Conservation (phyloP, 2,113 vertebrate genomes). For the Mustelus asterias region DNA sequence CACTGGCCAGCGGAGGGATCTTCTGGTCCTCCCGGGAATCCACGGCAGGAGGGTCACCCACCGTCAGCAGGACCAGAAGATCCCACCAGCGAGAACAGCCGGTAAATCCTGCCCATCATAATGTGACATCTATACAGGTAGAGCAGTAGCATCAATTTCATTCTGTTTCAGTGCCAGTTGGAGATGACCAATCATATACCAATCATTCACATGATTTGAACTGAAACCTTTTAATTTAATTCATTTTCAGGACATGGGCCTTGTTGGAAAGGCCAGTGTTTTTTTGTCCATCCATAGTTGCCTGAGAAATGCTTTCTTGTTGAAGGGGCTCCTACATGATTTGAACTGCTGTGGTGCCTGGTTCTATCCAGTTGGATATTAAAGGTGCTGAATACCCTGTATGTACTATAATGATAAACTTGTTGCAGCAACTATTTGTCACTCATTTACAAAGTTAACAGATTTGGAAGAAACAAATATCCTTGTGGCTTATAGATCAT, state of each 20-base stretch:
- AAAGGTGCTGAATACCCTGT: background rate
- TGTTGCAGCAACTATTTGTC: background rate
- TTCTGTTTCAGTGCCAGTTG: background rate
- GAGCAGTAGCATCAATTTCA: background rate
- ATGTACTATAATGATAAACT: background rate
- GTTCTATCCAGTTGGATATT: background rate
- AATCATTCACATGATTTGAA: background rate
- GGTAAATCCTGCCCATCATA: too few species aligned
- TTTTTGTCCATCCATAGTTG: background rate
- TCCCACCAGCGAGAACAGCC: too few species aligned
- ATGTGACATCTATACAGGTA: background rate
- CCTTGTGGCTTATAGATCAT: background rate
- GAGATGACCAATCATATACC: background rate
- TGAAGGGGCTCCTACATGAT: too few species aligned
- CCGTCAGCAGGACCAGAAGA: too few species aligned
- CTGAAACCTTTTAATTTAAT: background rate
- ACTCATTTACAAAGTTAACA: background rate
- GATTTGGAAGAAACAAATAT: background rate
- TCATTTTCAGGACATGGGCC: background rate
- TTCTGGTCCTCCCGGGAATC: too few species aligned
- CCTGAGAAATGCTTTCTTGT: background rate
- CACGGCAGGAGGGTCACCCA: too few species aligned
- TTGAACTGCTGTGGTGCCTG: too few species aligned
- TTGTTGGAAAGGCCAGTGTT: background rate
- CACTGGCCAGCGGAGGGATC: too few species aligned